Base-by-base conservation (phyloP, 1,140 invertebrate species). In the Pissodes strobi region DNA sequence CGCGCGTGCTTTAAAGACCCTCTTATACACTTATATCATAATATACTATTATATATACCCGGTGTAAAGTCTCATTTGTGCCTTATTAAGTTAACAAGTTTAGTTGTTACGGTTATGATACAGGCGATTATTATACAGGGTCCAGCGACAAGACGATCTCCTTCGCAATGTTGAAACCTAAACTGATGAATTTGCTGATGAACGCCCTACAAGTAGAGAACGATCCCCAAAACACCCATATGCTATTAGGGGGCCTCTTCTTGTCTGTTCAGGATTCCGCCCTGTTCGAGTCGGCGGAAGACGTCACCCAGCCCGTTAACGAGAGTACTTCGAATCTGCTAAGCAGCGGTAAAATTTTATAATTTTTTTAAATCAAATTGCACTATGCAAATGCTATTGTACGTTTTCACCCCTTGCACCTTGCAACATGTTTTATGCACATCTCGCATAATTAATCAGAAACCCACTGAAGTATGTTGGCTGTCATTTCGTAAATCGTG, bases 161-260 rank as follows among this genome's bases (percentile, higher is more conserved):
- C 8, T 95, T 95, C 75, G 82, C 87, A 6, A 90, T 92, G 65
- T 80, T 96, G 3, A 92, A 94, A 75, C 85, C 90, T 1, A 83
- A 89, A 45, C 82, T 96, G 1, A 90, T 93, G 79, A 93, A 95
- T 76, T 83, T 95, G 10, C 80, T 97, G 12, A 90, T 94, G 71
- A 91, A 90, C 77, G 90, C 92, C 2, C 79, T 97, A 15, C 88
- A 92, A 82, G 88, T 90, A 23, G 94, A 96, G 80, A 86, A 86
- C 1, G 93, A 96, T 82, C 85, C 92, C 1, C 84, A 87, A 58
- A 97, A 97, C 77, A 92, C 92, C 3, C 94, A 97, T 71, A 93
- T 96, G 88, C 79, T 95, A 17, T 79, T 96, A 34, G 92, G 88
- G 25, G 91, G 91, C 23, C 79, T 95, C 38, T 81, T 93, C 68